Conservation (phyloP, 2,113 vertebrate genomes). For the Rhinolophus ferrumequinum region DNA sequence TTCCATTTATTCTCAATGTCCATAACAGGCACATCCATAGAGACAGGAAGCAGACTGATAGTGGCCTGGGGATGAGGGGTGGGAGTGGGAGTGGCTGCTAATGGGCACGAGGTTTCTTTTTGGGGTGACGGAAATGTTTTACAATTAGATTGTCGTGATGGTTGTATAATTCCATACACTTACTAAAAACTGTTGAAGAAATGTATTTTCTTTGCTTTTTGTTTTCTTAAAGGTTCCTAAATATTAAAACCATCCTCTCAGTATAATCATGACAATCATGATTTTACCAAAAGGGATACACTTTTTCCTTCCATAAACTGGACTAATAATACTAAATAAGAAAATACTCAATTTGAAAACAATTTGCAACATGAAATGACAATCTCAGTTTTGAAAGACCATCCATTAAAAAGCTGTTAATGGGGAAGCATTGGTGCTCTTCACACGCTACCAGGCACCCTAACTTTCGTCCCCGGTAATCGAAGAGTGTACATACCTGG, state of each 20-base stretch:
- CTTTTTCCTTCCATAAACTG: neutral
- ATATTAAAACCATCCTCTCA: neutral
- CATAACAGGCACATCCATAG: too few relatives aligned
- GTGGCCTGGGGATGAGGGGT: neutral
- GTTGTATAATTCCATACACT: neutral
- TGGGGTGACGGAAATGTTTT: neutral
- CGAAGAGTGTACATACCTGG: constrained; percentile 87
- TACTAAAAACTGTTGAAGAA: neutral
- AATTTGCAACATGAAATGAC: neutral
- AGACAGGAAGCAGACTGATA: neutral
- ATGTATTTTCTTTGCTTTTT: neutral
- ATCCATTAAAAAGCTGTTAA: neutral
- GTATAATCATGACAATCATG: neutral
- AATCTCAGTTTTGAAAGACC: neutral
- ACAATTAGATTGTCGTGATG: neutral
- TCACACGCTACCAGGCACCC: fast-evolving
- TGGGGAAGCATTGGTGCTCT: fast-evolving
- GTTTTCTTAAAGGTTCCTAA: neutral
- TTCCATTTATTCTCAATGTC: neutral
- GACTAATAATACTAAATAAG: neutral
- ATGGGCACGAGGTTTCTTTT: neutral
- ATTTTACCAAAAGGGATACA: neutral
- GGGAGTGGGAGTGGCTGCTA: neutral
- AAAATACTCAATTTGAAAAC: neutral
- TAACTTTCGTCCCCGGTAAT: fast-evolving